Base-by-base conservation (phyloP, 2,888 invertebrate species). In the Labia minor region DNA sequence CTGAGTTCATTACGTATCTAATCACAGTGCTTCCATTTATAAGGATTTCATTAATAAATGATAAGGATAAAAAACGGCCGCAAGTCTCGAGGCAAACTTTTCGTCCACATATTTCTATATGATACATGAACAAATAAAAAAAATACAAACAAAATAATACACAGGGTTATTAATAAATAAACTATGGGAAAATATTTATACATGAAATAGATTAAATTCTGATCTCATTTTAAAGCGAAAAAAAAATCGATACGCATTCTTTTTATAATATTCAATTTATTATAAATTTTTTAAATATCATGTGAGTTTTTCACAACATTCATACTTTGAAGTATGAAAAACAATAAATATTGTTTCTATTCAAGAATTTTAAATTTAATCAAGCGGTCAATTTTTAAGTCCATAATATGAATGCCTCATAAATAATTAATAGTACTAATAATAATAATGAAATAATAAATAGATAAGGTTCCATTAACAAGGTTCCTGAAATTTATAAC, bases 1-100 rank as follows among this genome's bases (percentile, higher is more conserved):
- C n/a, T n/a, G n/a, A n/a, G 3, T 49, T 49, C 3, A 49, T 49
- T 49, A 8, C 3, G 49, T 8, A 49, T n/a, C 16, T 16, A 49
- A 49, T 49, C 49, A 49, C 49, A 49, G 49, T 49, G 49, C 49
- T 49, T 49, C 49, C 49, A 49, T 49, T 49, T 26, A 26, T 26
- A 26, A 26, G 26, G 26, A 26, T 26, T 33, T 49, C 49, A 49
- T 49, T 14, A 49, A 49, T n/a, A n/a, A 49, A 26, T 26, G 26
- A 26, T 26, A 26, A 26, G 26, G 26, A 26, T 6, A 26, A 26
- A 26, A 26, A n/a, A 49, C 8, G 49, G 49, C 49, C 49, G n/a
- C 14, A 49, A 49, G 8, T n/a, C 2, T 49, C 49, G 49, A 49
- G 49, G 49, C 49, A 49, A 49, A 49, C 49, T 49, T 49, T 49